phyloP scores from a whole-genome alignment of 2,888 invertebrate genomes.

The Drepanosiphum platanoidis region DNA sequence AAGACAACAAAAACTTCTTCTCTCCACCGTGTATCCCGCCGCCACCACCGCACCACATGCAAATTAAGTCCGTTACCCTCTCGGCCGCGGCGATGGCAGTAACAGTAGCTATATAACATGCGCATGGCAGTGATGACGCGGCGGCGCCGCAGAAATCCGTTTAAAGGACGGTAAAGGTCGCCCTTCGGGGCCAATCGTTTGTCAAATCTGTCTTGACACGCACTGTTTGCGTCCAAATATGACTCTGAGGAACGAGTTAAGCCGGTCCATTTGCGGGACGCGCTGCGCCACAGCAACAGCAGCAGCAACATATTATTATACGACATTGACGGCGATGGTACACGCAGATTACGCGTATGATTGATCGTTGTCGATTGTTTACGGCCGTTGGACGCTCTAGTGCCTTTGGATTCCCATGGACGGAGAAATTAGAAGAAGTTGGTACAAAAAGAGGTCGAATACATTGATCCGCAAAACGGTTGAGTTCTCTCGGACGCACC shows the following conservation, averaged over 20 bases:
- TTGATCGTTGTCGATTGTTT: slow-evolving; percentile 50
- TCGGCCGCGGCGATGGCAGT: not conserved
- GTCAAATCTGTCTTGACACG: slow-evolving; percentile 55
- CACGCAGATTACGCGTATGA: slow-evolving; percentile 43
- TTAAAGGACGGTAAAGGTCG: slow-evolving; percentile 56
- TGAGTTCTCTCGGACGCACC: not conserved
- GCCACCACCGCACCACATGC: slow-evolving; percentile 18
- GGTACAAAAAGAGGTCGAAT: slow-evolving; percentile 29
- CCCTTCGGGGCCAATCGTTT: slow-evolving; percentile 50
- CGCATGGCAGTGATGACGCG: not conserved
- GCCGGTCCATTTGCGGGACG: slow-evolving; percentile 52
- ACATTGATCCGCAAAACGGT: slow-evolving; percentile 49
- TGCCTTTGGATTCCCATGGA: slow-evolving; percentile 34
- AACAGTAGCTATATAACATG: not conserved
- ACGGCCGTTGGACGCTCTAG: slow-evolving; percentile 54
- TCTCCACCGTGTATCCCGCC: not conserved
- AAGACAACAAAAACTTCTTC: slow-evolving; percentile 47
- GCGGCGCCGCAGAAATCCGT: slow-evolving; percentile 50
- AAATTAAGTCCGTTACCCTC: slow-evolving; percentile 59
- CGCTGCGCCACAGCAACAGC: not conserved
- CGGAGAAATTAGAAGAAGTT: not conserved
- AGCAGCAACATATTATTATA: not conserved
- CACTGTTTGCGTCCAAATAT: slow-evolving; percentile 54
- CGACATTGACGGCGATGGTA: slow-evolving; percentile 21
- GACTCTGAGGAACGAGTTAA: slow-evolving; percentile 46